Base-by-base conservation (phyloP, 92 coral and sea anemone genomes). In the Zoanthus sociatus region DNA sequence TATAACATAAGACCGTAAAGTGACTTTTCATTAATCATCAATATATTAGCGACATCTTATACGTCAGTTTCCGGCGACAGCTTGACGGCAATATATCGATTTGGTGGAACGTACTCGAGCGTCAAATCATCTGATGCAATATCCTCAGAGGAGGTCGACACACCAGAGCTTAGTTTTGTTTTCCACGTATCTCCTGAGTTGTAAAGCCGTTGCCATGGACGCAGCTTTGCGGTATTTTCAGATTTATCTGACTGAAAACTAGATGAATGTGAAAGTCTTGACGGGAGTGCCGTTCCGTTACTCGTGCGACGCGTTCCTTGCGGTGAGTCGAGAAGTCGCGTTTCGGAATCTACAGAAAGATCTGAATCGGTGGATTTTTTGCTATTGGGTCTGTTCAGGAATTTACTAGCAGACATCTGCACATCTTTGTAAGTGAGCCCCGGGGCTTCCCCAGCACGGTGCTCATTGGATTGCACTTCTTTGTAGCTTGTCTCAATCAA, bases 51-150 rank as follows among this genome's bases (percentile, higher is more conserved):
- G 44, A 21, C 26, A 73, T 21, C 7, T 81, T 42, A 81, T n/a
- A 81, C 85, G 75, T 81, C 85, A 20, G 85, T 81, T 81, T 81
- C 85, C 20, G 85, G 85, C 12, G 85, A 81, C 26, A 81, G 47
- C 75, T 81, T 81, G 44, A 81, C 85, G 61, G 85, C 85, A 68
- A 81, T 81, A 14, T 66, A 66, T 44, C 85, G 85, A 46, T 79
- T 79, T 20, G 84, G 73, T 0, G 84, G 71, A n/a, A 79, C 74
- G 46, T 12, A 81, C 17, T 81, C 85, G 9, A 66, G 61, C 13
- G 63, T 3, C 61, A 81, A 31, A 51, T 81, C 85, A 9, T 81
- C 85, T 32, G 58, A 67, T 66, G 75, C 55, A 47, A 12, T 42
- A 11, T 81, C 85, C 9, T 66, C 75, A 1, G 85, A 81, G 46